Evolutionary conservation across 2,113 vertebrate genomes (phyloP), one percentile per base, ranked within the genome.

Genomic region (Poicephalus meyeri): DNA sequence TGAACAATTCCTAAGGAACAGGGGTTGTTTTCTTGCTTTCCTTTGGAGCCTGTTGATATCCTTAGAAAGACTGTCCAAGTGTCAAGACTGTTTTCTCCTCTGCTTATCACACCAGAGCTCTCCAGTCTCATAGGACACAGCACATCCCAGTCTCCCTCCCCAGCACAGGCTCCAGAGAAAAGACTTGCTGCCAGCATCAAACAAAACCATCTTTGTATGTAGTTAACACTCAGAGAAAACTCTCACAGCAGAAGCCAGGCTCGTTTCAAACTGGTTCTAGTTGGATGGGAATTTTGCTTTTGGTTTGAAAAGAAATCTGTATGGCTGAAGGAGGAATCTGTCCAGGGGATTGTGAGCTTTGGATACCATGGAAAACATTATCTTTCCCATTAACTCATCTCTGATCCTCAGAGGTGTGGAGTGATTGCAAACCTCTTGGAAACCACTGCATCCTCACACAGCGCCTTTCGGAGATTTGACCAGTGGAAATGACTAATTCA

Each of bases 391-490:
- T 89, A 86, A 64, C 82, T 93, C 20, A 0, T 78, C 72, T 80
- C 64, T 78, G 69, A 42, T 74, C 69, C 52, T 91, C 52, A 42
- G 72, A 64, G 69, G 35, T 52, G 49, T 71, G 86, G 69, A 68
- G 80, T 50, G 91, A 90, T 87, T 90, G 85, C 50, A 90, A 39
- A 89, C 50, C 81, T 73, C 85, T 80, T 52, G n/a, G 87, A 94
- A 95, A 91, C 58, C 87, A 80, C 41, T 35, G 56, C 58, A 55
- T 50, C 84, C 53, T 74, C 81, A 25, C 63, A 41, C 6, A 60
- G 41, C 58, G 44, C 52, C 77, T 89, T 65, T 49, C 23, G 8
- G 88, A 95, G 82, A 63, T 85, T 8, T 82, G 55, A 16, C 53
- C 69, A 13, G 6, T 77, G 72, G 63, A 66, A 91, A 92, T 93